Conservation (phyloP, 37 sponge, comb jelly and placozoan genomes). For the Haliclona indistincta region DNA sequence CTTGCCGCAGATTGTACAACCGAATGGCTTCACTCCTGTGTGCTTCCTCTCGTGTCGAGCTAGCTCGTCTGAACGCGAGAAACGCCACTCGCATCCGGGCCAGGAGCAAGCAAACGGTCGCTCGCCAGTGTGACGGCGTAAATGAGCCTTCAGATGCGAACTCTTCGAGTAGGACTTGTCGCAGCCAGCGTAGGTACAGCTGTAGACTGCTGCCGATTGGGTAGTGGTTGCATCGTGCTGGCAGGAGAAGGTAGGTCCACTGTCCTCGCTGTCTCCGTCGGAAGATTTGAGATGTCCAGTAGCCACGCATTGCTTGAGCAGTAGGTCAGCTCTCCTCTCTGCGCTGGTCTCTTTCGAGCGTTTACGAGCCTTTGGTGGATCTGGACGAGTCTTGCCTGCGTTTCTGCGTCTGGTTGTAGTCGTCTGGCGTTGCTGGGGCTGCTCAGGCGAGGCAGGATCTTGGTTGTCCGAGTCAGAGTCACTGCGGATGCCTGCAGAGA, state of each 20-base stretch:
- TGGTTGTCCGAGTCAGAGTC: constrained; percentile 1
- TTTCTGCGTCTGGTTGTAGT: background rate
- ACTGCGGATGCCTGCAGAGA: too few species aligned
- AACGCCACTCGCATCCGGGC: constrained; percentile 88
- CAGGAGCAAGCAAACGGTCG: constrained; percentile 88
- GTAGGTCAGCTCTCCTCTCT: background rate
- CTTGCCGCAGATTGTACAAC: constrained; percentile 85
- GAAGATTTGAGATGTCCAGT: constrained; percentile 28
- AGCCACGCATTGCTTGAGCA: constrained; percentile 21
- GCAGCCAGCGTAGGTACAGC: constrained; percentile 75
- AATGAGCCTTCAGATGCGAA: constrained; percentile 86
- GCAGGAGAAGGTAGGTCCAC: background rate
- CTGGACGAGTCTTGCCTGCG: constrained; percentile 10
- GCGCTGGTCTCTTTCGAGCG: background rate
- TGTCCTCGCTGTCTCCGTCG: constrained; percentile 34
- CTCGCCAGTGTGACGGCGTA: constrained; percentile 88
- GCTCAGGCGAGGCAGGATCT: background rate
- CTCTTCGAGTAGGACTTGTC: constrained; percentile 85
- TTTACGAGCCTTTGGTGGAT: constrained; percentile 1
- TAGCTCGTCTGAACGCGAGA: constrained; percentile 89
- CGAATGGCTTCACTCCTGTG: constrained; percentile 86
- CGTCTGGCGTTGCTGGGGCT: too few species aligned
- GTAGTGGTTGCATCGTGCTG: constrained; percentile 4
- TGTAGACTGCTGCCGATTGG: constrained; percentile 41
- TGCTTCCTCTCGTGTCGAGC: constrained; percentile 87